Base-by-base conservation (phyloP, 2,888 invertebrate species). In the Agapetus fuscipes region DNA sequence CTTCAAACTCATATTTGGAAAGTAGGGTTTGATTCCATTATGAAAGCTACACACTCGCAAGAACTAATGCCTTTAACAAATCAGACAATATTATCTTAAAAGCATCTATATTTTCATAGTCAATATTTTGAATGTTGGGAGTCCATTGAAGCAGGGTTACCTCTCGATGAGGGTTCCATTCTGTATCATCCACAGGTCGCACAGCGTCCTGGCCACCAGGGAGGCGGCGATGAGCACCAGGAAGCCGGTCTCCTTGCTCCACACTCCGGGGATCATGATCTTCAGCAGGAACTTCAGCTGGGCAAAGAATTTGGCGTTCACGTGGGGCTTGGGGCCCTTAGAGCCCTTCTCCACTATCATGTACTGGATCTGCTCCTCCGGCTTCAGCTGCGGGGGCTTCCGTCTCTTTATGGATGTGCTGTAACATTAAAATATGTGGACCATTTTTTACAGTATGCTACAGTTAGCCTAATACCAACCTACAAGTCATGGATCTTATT, bases 171-270 rank as follows among this genome's bases (percentile, higher is more conserved):
- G 74, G 2, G 97, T 97, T 9, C 89, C 87, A 58, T 87, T 90
- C 55, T 89, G 85, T 51, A 98, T 98, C 71, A 97, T 81, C 94
- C 95, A 98, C 36, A 98, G 75, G 64, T 98, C 98, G 56, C 95
- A 95, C 50, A 93, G 74, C 0, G 97, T 95, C 50, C 96, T 74
- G 2, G 87, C 80, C 14, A 95, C 74, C 28, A 98, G 70, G 3
- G 91, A 80, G 3, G 68, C 57, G 1, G 95, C 96, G 5, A 91
- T 80, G 15, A 89, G 59, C 9, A 74, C 46, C 55, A 89, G 67
- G 46, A 82, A 77, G 3, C 79, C 83, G 48, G 77, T 72, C 64
- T 94, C 94, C 40, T 80, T 66, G 9, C 82, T 77, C 61, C 83
- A 76, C 53, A 85, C 59, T 30, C 86, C 81, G 3, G 94, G 94